Evolutionary conservation across 2,888 invertebrate species (phyloP), one percentile per base, ranked within the genome.

Genomic region (Eurois occulta): DNA sequence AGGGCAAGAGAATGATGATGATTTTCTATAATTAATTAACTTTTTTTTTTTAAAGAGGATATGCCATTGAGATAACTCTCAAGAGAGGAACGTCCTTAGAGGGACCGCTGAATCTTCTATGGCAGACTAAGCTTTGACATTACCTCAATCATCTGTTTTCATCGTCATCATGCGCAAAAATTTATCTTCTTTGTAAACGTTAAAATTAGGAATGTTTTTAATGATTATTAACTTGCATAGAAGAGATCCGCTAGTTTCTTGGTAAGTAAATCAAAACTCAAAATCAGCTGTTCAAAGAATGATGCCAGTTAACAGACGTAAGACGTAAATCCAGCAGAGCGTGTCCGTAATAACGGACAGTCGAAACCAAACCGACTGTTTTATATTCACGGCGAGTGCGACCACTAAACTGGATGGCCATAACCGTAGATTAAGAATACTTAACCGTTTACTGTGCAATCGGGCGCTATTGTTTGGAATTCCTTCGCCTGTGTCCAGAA

Each of bases 361-460:
- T 43, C 83, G 83, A 79, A 87, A 86, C 86, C 67, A 81, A 86
- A 80, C 72, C 67, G 35, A 72, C 89, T 87, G 71, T 71, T 88
- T 89, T 78, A 83, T 82, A 88, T 88, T 88, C 88, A 89, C 79
- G 58, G n/a, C 78, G 69, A 80, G 88, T 88, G 62, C 81, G 78
- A 78, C 73, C 81, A 81, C 75, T 82, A 79, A 84, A 87, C 84
- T 84, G 79, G 72, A 84, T 77, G 89, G 52, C 85, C 84, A 84
- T 89, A 86, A 89, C 86, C 87, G 87, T 89, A 89, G 86, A 89
- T 89, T 89, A 88, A 89, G 82, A 87, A 84, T 86, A 84, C 84
- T 84, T 84, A 83, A 81, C 80, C 78, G 82, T 82, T 84, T 81
- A 89, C 86, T 78, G 89, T 87, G 84, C 80, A 75, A 87, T 81